These are phyloP conservation scores for Marisa cornuarietis DNA, from an alignment of 1,140 invertebrate genomes.

Conservation along the genomic window DNA sequence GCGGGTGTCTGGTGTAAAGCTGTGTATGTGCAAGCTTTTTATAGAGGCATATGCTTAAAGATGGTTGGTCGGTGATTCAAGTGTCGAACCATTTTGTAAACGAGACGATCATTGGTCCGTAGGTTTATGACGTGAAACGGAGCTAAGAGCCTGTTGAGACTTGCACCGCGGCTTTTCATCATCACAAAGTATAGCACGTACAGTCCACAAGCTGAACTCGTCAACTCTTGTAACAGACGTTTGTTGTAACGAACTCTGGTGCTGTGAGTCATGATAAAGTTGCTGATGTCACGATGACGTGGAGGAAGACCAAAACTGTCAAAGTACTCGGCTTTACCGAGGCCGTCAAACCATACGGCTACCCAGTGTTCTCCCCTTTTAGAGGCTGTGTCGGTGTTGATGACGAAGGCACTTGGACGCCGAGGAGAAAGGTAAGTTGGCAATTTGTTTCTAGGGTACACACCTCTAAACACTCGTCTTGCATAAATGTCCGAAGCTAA, in stretches of 20 bases:
- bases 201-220: background rate
- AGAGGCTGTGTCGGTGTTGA: background rate
- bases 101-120: too few species aligned
- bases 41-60: too few species aligned
- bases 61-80: too few species aligned
- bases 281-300: background rate
- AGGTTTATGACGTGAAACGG: too few species aligned
- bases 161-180: too few species aligned
- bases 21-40: too few species aligned
- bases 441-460: background rate
- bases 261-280: background rate
- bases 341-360: background rate
- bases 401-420: background rate
- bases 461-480: background rate
- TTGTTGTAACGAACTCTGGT: background rate
- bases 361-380: conserved; percentile 5
- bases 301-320: conserved; percentile 8
- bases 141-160: too few species aligned
- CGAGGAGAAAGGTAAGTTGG: background rate
- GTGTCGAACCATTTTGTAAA: too few species aligned
- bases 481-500: background rate
- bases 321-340: background rate
- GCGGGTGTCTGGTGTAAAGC: too few species aligned
- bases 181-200: background rate
- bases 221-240: background rate